Evolutionary conservation across 2,888 invertebrate species (phyloP), one percentile per base, ranked within the genome.

Genomic region (Lasioglossum oenotherae): DNA sequence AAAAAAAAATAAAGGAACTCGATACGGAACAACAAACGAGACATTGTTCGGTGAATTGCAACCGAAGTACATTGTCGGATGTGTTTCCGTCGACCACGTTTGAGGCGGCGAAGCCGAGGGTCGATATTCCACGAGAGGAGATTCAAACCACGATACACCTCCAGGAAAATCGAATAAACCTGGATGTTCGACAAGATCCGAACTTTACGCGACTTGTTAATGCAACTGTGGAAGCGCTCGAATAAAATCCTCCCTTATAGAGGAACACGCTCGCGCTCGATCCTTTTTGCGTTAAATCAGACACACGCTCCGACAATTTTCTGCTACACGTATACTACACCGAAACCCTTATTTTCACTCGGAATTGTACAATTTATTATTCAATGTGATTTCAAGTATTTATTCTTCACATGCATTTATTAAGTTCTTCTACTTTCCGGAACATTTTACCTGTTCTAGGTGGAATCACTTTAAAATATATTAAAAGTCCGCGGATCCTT

Each of bases 11-110:
- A 31, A 31, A 67, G 19, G 71, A 74, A 69, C 69, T 69, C 35
- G 80, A 57, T 67, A 69, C n/a, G 19, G n/a, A 44, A 74, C 82
- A 80, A 57, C 80, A 74, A 80, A 82, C 80, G 67, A 74, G 60
- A 80, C 77, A 74, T 69, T 49, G 60, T 38, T 27, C 71, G 31
- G 49, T 80, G 74, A 78, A 81, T 81, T 78, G 77, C 72, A 8
- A 49, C 78, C 72, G 49, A 64, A 73, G 60, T 78, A 64, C 72
- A 60, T 73, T 64, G 46, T 79, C 57, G 35, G 60, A 44, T 46
- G n/a, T 76, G 49, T 46, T 64, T 41, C 46, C 23, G 38, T 5
- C 49, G 44, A 41, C 72, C 35, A 38, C 60, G 72, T 27, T 46
- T 46, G 80, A 80, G 80, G 80, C 80, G 84, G 74, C 35, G 16